A percentile compares a stretch with the other conserved stretches of the same genome.
Evolutionary conservation across 2,113 vertebrate species (phyloP).

Genomic region (Apus apus): DNA sequence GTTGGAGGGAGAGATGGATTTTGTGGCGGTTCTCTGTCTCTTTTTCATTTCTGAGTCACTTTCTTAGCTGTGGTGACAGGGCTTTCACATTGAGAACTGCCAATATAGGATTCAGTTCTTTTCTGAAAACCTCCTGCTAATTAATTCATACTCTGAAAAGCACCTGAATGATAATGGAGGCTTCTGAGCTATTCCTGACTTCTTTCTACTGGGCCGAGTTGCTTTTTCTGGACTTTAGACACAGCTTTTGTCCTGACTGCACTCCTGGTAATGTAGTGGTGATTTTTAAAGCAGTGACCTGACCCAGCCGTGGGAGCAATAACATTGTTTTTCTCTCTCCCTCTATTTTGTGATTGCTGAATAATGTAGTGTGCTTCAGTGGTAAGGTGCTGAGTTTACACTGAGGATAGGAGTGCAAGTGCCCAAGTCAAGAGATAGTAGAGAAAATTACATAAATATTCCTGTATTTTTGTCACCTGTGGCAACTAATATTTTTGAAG

Average conservation of each 20-base stretch:
- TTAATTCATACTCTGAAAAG: slow-evolving; percentile 27
- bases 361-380: not conserved
- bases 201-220: not conserved
- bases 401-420: not conserved
- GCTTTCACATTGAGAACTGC: slow-evolving; percentile 14
- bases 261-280: not conserved
- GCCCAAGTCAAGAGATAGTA: not conserved
- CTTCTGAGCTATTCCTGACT: not conserved
- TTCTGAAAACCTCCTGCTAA: slow-evolving; percentile 22
- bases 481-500: not conserved
- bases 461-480: not conserved
- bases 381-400: not conserved
- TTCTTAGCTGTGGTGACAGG: not conserved
- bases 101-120: not conserved
- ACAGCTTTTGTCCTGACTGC: not conserved
- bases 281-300: not conserved
- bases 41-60: slow-evolving; percentile 46
- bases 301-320: not conserved
- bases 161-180: not conserved
- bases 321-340: not conserved
- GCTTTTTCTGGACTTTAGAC: not conserved
- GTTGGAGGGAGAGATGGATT: not conserved
- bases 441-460: not conserved
- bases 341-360: not conserved
- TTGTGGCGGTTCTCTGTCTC: not conserved